Base-by-base conservation (phyloP, 2,113 vertebrate species). In the Grantiella picta region DNA sequence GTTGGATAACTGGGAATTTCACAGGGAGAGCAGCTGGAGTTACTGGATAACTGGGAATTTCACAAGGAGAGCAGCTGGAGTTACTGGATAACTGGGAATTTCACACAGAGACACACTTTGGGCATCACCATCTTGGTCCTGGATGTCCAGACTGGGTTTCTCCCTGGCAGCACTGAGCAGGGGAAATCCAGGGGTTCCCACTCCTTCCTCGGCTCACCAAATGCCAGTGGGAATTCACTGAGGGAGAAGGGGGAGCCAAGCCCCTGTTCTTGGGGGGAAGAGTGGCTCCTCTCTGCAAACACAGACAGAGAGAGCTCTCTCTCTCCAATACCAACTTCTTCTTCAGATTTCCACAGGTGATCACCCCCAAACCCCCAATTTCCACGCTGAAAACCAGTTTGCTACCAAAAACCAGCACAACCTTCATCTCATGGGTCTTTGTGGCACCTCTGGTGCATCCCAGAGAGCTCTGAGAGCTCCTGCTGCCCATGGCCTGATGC, bases 331-430 rank as follows among this genome's bases (percentile, higher is more conserved):
- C 4, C 21, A 78, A 12, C n/a, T 33, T 57, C 49, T 38, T 44
- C 47, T 68, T 49, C n/a, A 35, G 44, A n/a, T n/a, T n/a, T n/a
- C 40, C 57, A 47, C 0, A 1, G 24, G 11, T 1, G 0, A 21
- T 36, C 21, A 42, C n/a, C 10, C 28, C 10, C 7, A 16, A 12
- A 1, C 9, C 25, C 17, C 9, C 56, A 27, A 9, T 20, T 69
- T 44, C 73, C 44, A 81, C 35, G 33, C 1, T n/a, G 61, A 70
- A 64, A 73, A 2, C 5, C 47, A 40, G 16, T 38, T 59, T 64
- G 11, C 14, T 59, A 35, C 38, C 66, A 33, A 40, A 40, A 66
- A 11, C 0, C 11, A 12, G 38, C 49, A 13, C 11, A 20, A 35
- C 12, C 38, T 38, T 60, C 14, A 52, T 15, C 47, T 65, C 69